Evolutionary conservation across 2,113 vertebrate species (phyloP).

Genomic region (Ibidorhyncha struthersii): DNA sequence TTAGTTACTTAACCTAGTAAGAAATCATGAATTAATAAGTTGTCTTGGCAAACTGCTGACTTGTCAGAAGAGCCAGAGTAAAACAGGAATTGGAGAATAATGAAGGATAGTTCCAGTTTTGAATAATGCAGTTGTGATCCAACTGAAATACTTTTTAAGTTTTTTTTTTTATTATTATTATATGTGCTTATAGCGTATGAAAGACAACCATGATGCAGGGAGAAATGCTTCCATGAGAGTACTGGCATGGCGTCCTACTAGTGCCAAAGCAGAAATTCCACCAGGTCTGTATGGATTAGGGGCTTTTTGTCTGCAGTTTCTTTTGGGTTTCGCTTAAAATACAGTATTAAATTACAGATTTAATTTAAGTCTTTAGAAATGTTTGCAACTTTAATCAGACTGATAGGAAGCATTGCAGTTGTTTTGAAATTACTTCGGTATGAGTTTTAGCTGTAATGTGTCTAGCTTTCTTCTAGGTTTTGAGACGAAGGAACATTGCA

Average conservation of each 20-base stretch:
- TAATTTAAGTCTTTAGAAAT: neutral
- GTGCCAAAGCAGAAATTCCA: conserved; percentile 60
- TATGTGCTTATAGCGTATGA: conserved; percentile 61
- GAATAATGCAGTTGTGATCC: neutral
- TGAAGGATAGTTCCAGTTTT: neutral
- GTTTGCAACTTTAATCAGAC: neutral
- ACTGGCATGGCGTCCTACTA: conserved; percentile 56
- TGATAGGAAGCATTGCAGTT: neutral
- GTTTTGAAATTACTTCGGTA: neutral
- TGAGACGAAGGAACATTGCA: neutral
- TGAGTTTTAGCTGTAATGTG: neutral
- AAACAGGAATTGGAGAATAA: neutral
- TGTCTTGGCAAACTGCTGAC: neutral
- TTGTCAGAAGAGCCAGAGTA: neutral
- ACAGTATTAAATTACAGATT: neutral
- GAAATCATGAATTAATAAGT: neutral
- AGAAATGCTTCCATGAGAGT: neutral
- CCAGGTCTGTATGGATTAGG: conserved; percentile 68
- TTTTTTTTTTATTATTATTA: neutral
- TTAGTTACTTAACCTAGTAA: neutral
- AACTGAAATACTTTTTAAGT: neutral
- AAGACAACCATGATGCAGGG: conserved; percentile 17
- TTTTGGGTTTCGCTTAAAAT: neutral
- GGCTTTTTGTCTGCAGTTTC: neutral
- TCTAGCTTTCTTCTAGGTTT: neutral